phyloP scores from a whole-genome alignment of 2,113 vertebrate genomes.

The Colossoma macropomum region DNA sequence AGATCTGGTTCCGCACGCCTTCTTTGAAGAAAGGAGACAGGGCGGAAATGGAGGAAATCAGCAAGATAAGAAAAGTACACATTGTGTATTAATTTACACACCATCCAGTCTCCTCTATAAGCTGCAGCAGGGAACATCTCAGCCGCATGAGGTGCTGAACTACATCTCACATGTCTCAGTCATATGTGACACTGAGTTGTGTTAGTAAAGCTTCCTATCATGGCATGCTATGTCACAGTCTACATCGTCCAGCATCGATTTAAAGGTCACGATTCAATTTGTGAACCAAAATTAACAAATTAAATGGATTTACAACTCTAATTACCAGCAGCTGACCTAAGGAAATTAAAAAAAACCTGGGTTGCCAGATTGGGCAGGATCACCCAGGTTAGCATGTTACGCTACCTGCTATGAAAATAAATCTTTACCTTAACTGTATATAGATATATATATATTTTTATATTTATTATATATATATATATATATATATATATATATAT shows the following conservation, averaged over 20 bases:
- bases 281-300: too few relatives aligned
- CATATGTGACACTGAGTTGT: background rate
- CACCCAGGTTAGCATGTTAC: too few relatives aligned
- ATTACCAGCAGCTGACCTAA: too few relatives aligned
- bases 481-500: too few relatives aligned
- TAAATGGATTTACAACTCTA: too few relatives aligned
- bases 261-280: background rate
- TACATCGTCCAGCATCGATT: background rate
- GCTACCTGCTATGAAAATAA: too few relatives aligned
- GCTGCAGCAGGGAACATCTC: background rate
- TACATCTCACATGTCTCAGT: background rate
- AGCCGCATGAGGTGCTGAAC: background rate
- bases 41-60: slow-evolving; percentile 42
- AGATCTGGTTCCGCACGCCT: slow-evolving; percentile 46
- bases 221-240: background rate
- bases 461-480: too few relatives aligned
- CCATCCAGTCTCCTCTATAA: background rate
- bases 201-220: background rate
- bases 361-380: too few relatives aligned
- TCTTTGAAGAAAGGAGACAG: slow-evolving; percentile 52
- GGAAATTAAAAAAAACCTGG: too few relatives aligned
- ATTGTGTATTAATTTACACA: slow-evolving; percentile 27
- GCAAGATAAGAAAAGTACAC: slow-evolving; percentile 39
- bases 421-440: too few relatives aligned
- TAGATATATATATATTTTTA: too few relatives aligned